Evolutionary conservation across 2,113 vertebrate species (phyloP).

Genomic region (Phylloscopus trochilus): DNA sequence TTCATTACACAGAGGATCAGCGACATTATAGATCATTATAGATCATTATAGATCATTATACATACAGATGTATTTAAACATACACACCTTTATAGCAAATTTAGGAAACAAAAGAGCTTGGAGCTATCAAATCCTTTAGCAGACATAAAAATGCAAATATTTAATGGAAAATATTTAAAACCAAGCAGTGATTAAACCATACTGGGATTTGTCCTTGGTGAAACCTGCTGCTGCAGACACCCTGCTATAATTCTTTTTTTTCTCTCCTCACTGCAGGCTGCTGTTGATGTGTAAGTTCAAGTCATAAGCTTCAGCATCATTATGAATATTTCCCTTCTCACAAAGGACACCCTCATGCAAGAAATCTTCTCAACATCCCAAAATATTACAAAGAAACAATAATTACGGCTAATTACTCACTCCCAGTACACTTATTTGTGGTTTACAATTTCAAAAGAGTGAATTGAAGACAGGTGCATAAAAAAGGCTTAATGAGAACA

Average conservation of each 20-base stretch:
- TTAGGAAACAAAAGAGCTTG: constrained; percentile 1
- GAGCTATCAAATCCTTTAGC: not conserved
- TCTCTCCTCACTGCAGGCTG: not conserved
- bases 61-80: constrained; percentile 60
- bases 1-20: constrained; percentile 64
- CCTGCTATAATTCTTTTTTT: constrained; percentile 9
- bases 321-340: not conserved
- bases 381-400: constrained; percentile 59
- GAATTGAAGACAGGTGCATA: constrained; percentile 56
- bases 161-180: constrained; percentile 4
- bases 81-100: constrained; percentile 15
- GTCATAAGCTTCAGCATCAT: constrained; percentile 1
- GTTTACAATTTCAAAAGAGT: constrained; percentile 31
- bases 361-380: constrained; percentile 7
- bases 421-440: constrained; percentile 18
- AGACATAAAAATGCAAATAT: constrained; percentile 30
- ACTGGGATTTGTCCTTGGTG: constrained; percentile 43
- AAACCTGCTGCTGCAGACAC: not conserved
- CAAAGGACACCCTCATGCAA: not conserved
- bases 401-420: constrained; percentile 46
- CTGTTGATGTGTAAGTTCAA: not conserved
- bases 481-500: constrained; percentile 38
- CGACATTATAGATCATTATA: not conserved
- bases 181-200: not conserved
- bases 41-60: constrained; percentile 40